Evolutionary conservation across 2,888 invertebrate genomes (phyloP).

Genomic region (Scaptomyza flava): DNA sequence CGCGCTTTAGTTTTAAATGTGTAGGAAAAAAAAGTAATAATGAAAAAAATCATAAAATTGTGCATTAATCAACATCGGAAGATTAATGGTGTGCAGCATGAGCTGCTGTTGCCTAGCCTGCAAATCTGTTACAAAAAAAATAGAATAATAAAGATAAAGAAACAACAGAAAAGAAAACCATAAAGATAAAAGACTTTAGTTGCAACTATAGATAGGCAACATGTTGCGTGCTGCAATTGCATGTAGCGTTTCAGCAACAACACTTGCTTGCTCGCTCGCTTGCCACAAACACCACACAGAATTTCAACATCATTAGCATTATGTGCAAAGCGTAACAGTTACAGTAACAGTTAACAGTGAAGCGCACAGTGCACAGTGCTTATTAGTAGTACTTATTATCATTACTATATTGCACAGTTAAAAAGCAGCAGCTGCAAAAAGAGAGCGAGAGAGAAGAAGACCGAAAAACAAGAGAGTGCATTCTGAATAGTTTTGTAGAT

Average conservation of each 20-base stretch:
- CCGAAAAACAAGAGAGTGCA: slow-evolving; percentile 18
- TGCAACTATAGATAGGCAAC: slow-evolving; percentile 57
- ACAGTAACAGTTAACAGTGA: slow-evolving; percentile 32
- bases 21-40: slow-evolving; percentile 34
- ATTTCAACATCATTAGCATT: slow-evolving; percentile 69
- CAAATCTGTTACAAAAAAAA: slow-evolving; percentile 22
- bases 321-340: slow-evolving; percentile 54
- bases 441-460: slow-evolving; percentile 1
- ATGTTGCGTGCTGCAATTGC: slow-evolving; percentile 68
- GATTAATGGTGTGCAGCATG: slow-evolving; percentile 75
- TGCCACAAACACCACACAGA: slow-evolving; percentile 37
- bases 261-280: slow-evolving; percentile 13
- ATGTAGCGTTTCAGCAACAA: slow-evolving; percentile 39
- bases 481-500: slow-evolving; percentile 23
- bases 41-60: slow-evolving; percentile 63
- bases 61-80: slow-evolving; percentile 69
- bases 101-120: slow-evolving; percentile 24
- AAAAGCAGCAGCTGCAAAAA: slow-evolving; percentile 18
- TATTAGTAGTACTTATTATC: slow-evolving; percentile 18
- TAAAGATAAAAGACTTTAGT: slow-evolving; percentile 39
- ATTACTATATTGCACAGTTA: slow-evolving; percentile 54
- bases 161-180: slow-evolving; percentile 35
- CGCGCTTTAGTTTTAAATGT: slow-evolving; percentile 11
- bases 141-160: slow-evolving; percentile 5
- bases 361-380: slow-evolving; percentile 26